A percentile compares a stretch with the other conserved stretches of the same genome.
Conservation (phyloP, 2,888 invertebrate genomes). For the Rhaphigaster nebulosa region DNA sequence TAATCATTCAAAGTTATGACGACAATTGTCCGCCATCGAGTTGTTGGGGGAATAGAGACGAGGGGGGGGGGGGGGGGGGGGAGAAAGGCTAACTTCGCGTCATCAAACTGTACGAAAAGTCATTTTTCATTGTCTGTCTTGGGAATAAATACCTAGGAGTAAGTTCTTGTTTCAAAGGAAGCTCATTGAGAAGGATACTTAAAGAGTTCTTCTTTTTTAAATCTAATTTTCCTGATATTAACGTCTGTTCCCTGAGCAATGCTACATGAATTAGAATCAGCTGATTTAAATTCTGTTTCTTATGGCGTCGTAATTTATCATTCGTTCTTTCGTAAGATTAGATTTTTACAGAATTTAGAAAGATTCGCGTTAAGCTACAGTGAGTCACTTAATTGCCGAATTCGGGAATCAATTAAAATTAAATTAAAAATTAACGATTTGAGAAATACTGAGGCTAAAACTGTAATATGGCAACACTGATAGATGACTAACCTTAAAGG, state of each 20-base stretch:
- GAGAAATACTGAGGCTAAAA: too few species aligned
- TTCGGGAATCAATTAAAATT: too few species aligned
- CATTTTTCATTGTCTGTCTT: background rate
- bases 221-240: background rate
- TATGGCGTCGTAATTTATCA: too few species aligned
- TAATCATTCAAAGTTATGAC: conserved; percentile 1
- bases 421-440: too few species aligned
- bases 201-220: background rate
- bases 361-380: too few species aligned
- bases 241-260: background rate
- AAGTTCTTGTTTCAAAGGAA: background rate
- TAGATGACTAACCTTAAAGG: too few species aligned
- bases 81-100: background rate
- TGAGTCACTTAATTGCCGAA: too few species aligned
- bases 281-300: background rate
- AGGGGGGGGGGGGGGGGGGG: too few species aligned
- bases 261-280: background rate
- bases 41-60: background rate
- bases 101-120: background rate
- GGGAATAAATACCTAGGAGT: background rate
- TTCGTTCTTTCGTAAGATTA: too few species aligned
- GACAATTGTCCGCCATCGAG: background rate
- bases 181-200: background rate
- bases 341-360: too few species aligned
- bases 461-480: too few species aligned